Conservation (phyloP, 2,797 vertebrate species). For the Chloroceryle amazona region DNA sequence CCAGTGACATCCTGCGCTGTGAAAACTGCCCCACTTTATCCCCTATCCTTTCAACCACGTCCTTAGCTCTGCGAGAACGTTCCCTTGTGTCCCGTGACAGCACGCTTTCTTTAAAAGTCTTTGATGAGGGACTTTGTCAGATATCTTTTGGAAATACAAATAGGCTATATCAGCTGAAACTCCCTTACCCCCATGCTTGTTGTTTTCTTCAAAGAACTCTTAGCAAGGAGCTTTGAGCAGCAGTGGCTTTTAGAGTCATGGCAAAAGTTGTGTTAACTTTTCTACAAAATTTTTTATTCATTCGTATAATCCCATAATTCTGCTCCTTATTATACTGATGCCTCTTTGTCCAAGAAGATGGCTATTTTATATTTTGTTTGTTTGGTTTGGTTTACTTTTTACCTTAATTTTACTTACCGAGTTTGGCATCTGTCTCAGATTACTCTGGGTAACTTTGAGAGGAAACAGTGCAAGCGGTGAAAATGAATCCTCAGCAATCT, state of each 20-base stretch:
- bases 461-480: neutral
- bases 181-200: neutral
- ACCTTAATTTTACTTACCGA: neutral
- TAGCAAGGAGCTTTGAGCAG: neutral
- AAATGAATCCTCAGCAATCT: neutral
- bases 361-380: neutral
- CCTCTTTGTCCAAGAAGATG: neutral
- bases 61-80: neutral
- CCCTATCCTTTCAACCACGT: neutral
- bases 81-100: neutral
- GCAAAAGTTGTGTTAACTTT: neutral
- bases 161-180: neutral
- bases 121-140: constrained; percentile 11
- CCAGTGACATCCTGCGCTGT: neutral
- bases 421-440: neutral
- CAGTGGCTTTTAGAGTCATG: neutral
- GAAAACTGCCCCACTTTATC: neutral
- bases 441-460: neutral
- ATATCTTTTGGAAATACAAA: constrained; percentile 25
- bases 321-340: neutral
- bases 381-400: neutral
- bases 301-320: neutral
- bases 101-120: constrained; percentile 1
- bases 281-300: neutral
- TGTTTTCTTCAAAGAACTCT: constrained; percentile 22